A percentile compares a stretch with the other conserved stretches of the same genome.
Evolutionary conservation across 2,797 vertebrate genomes (phyloP).

Genomic region (Phrynocephalus forsythii): DNA sequence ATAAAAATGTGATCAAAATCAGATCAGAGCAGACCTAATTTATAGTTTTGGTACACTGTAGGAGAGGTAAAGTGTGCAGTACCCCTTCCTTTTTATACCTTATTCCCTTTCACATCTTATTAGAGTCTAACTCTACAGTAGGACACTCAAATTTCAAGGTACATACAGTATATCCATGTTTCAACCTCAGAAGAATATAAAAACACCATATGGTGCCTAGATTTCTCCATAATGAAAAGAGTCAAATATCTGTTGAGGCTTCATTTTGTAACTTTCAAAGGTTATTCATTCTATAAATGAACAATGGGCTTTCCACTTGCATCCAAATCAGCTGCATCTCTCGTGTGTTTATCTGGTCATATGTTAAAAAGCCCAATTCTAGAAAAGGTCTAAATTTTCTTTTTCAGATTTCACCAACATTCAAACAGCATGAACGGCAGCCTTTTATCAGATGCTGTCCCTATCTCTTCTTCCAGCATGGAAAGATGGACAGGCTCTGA

Average conservation of each 20-base stretch:
- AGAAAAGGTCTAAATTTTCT: too few species aligned
- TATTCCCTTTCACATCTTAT: not conserved
- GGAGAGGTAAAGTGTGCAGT: not conserved
- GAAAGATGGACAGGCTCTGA: too few species aligned
- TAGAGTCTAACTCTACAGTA: not conserved
- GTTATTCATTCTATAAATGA: not conserved
- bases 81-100: not conserved
- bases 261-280: not conserved
- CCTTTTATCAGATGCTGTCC: too few species aligned
- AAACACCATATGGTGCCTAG: not conserved
- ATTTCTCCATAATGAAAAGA: not conserved
- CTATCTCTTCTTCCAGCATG: too few species aligned
- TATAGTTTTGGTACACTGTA: not conserved
- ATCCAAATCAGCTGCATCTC: too few species aligned
- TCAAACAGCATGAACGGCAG: too few species aligned
- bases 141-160: not conserved
- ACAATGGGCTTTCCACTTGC: too few species aligned
- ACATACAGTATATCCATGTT: not conserved
- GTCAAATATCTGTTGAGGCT: not conserved
- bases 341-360: too few species aligned
- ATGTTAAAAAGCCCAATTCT: too few species aligned
- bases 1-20: too few species aligned
- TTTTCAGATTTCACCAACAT: too few species aligned
- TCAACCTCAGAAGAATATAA: not conserved
- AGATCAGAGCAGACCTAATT: too few species aligned